A percentile compares a stretch with the other conserved stretches of the same genome.
These are phyloP conservation scores for Tenthredo scrophulariae DNA, from an alignment of 2,888 invertebrate species.

Conservation along the genomic window DNA sequence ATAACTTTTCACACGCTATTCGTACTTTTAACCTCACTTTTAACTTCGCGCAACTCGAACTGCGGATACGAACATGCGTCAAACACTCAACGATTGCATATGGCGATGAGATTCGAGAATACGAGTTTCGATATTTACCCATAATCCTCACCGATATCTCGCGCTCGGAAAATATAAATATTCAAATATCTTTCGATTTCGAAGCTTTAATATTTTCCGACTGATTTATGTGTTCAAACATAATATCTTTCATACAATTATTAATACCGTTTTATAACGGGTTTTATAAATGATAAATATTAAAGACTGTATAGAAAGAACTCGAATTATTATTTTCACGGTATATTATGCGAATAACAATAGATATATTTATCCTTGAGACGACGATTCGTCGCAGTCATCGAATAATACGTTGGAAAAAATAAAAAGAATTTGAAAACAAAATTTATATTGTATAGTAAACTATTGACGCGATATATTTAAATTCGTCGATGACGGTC, in stretches of 20 bases:
- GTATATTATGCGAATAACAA: background rate
- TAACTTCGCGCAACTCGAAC: background rate
- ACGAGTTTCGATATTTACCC: background rate
- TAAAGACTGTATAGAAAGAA: background rate
- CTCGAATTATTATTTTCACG: too few species aligned
- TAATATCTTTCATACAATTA: background rate
- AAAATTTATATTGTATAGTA: background rate
- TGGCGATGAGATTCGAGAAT: background rate
- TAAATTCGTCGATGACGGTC: constrained; percentile 27
- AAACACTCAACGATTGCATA: background rate
- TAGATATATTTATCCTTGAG: background rate
- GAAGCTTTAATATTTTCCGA: background rate
- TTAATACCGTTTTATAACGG: background rate
- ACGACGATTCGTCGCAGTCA: too few species aligned
- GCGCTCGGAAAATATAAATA: background rate
- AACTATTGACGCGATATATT: background rate
- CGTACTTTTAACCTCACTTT: background rate
- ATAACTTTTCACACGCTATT: constrained; percentile 65
- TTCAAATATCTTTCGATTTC: background rate
- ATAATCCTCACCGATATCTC: background rate
- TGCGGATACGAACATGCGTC: background rate
- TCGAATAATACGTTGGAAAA: background rate
- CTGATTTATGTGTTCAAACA: background rate
- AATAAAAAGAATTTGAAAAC: background rate
- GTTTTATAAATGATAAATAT: background rate